Conservation (phyloP, 2,888 invertebrate genomes). For the Azorinus chamasolen region DNA sequence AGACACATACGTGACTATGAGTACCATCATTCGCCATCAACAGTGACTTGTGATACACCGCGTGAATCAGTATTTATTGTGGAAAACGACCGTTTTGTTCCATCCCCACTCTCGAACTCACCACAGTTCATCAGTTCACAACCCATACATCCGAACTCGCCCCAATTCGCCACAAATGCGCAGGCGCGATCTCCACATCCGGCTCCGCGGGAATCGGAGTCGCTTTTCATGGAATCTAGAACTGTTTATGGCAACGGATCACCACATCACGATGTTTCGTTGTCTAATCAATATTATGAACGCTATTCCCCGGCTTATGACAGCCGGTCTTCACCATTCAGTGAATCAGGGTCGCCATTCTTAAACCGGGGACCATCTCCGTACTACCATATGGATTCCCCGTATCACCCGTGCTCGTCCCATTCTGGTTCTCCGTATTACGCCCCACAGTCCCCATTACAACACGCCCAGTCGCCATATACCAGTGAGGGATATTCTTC, state of each 20-base stretch:
- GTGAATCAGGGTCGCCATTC: conserved; percentile 57
- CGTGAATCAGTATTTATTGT: not conserved
- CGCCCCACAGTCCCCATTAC: conserved; percentile 28
- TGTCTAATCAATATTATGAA: conserved; percentile 13
- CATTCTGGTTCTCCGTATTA: conserved; percentile 20
- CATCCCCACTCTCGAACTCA: not conserved
- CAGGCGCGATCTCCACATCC: too few relatives aligned
- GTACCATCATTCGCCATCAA: too few relatives aligned
- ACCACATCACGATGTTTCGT: conserved; percentile 20
- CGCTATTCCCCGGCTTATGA: conserved; percentile 43
- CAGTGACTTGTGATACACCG: too few relatives aligned
- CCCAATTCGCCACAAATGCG: too few relatives aligned
- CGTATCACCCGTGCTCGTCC: conserved; percentile 34
- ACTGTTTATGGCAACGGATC: conserved; percentile 13
- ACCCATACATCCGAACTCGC: too few relatives aligned
- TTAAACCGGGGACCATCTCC: conserved; percentile 43
- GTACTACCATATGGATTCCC: conserved; percentile 29
- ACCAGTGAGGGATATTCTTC: conserved; percentile 3
- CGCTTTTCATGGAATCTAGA: conserved; percentile 1
- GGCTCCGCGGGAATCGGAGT: too few relatives aligned
- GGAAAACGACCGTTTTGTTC: conserved; percentile 3
- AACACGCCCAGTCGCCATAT: conserved; percentile 26
- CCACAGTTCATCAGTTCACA: too few relatives aligned
- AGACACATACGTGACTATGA: too few relatives aligned
- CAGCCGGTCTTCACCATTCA: conserved; percentile 47